Evolutionary conservation across 1,140 invertebrate species (phyloP).

Genomic region (Trinorchestia longiramus): DNA sequence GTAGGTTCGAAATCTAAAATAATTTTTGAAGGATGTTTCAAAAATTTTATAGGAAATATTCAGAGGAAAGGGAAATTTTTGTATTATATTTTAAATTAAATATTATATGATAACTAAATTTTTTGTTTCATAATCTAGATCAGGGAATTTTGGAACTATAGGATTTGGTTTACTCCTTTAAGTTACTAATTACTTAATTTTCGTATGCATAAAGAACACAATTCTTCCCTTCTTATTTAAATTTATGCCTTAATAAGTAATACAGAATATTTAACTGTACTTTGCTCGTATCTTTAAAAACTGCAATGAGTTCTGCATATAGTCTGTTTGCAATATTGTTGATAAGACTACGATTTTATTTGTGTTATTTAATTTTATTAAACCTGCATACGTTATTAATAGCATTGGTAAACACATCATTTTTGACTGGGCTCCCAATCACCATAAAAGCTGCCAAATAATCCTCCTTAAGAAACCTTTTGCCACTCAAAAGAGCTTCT

Average conservation of each 20-base stretch:
- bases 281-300: not conserved
- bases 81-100: too few relatives aligned
- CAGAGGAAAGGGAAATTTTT: too few relatives aligned
- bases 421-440: not conserved
- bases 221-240: not conserved
- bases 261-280: not conserved
- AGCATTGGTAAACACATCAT: not conserved
- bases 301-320: not conserved
- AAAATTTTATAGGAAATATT: too few relatives aligned
- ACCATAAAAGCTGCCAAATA: conserved; percentile 6
- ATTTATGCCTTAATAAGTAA: not conserved
- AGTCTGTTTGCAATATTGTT: not conserved
- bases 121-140: too few relatives aligned
- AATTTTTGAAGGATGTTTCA: too few relatives aligned
- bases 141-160: not conserved
- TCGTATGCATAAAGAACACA: not conserved
- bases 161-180: not conserved
- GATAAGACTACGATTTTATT: not conserved
- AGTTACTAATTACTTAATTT: not conserved
- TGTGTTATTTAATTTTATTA: not conserved
- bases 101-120: too few relatives aligned
- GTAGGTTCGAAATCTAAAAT: too few relatives aligned
- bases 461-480: not conserved
- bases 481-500: not conserved
- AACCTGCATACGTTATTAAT: not conserved